A percentile compares a stretch with the other conserved stretches of the same genome.
phyloP scores from a whole-genome alignment of 2,888 invertebrate genomes.

The Ochlodes sylvanus region DNA sequence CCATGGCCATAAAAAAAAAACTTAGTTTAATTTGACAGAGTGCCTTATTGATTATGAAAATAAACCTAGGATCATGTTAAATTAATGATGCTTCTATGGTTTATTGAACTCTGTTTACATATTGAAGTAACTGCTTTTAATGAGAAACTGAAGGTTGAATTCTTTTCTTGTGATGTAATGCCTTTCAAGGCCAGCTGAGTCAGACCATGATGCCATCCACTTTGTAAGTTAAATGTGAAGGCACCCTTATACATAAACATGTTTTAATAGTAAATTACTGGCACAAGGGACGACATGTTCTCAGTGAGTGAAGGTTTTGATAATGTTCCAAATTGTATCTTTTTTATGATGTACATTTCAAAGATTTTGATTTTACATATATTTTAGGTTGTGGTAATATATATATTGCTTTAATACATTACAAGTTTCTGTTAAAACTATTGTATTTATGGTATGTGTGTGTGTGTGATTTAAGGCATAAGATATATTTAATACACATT shows the following conservation, averaged over 20 bases:
- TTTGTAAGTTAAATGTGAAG: conserved; percentile 46
- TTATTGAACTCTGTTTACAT: conserved; percentile 12
- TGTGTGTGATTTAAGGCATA: too few relatives aligned
- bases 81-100: background rate
- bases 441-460: too few relatives aligned
- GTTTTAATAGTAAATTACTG: conserved; percentile 17
- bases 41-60: too few relatives aligned
- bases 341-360: too few relatives aligned
- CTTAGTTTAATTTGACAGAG: too few relatives aligned
- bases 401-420: too few relatives aligned
- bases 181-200: conserved; percentile 63
- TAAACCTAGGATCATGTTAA: too few relatives aligned
- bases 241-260: conserved; percentile 16
- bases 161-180: conserved; percentile 57
- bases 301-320: background rate
- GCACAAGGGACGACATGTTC: conserved; percentile 10
- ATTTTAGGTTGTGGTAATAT: too few relatives aligned
- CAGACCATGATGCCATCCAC: conserved; percentile 47
- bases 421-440: too few relatives aligned
- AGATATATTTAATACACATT: too few relatives aligned
- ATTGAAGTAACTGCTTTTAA: conserved; percentile 39
- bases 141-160: conserved; percentile 57
- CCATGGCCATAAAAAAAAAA: too few relatives aligned
- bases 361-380: too few relatives aligned
- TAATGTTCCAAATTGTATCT: background rate